Percentiles rank a stretch among this genome's conserved stretches.
phyloP scores from a whole-genome alignment of 2,888 invertebrate genomes.

The Cancer borealis region DNA sequence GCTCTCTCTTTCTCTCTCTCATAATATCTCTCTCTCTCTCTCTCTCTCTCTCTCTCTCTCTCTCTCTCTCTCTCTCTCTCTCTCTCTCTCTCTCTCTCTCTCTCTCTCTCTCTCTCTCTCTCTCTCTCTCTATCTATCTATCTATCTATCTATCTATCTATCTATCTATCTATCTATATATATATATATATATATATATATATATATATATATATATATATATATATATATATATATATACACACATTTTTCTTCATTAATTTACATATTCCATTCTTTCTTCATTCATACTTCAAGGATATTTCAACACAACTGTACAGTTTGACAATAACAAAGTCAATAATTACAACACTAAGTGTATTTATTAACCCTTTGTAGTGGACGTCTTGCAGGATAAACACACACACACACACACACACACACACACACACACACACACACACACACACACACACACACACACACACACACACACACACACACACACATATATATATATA shows the following conservation, averaged over 20 bases:
- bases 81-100: too few relatives aligned
- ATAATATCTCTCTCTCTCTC: neutral
- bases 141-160: neutral
- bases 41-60: neutral
- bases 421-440: too few relatives aligned
- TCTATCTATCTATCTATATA: conserved; percentile 34
- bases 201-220: conserved; percentile 50
- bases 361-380: too few relatives aligned
- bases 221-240: conserved; percentile 44
- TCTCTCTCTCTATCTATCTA: neutral
- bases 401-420: too few relatives aligned
- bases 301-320: too few relatives aligned
- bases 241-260: neutral
- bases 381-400: too few relatives aligned
- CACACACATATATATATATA: too few relatives aligned
- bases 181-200: conserved; percentile 47
- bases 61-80: too few relatives aligned
- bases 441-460: too few relatives aligned
- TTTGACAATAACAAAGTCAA: neutral
- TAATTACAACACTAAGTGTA: neutral
- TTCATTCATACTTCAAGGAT: too few relatives aligned
- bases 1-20: neutral
- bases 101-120: too few relatives aligned
- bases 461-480: too few relatives aligned
- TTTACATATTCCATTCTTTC: neutral